Percentiles rank a stretch among this genome's conserved stretches.
These are phyloP conservation scores for Trachelus tabidus DNA, from an alignment of 2,888 invertebrate genomes.

Conservation along the genomic window DNA sequence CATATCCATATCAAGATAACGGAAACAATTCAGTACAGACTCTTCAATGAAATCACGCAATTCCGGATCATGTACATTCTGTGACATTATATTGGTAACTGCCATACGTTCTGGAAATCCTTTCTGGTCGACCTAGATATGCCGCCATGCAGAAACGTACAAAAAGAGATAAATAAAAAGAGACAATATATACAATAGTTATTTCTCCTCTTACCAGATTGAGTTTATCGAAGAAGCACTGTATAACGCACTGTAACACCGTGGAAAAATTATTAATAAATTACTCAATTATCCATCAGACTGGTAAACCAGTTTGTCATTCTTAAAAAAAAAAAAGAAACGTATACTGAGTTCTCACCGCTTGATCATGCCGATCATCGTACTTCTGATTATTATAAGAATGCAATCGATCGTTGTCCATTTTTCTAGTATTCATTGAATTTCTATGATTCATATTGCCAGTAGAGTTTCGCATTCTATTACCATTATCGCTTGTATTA, in stretches of 20 bases:
- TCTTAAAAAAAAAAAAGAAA: conserved; percentile 1
- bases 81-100: conserved; percentile 72
- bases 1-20: conserved; percentile 66
- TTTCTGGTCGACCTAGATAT: conserved; percentile 69
- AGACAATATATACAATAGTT: background rate
- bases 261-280: background rate
- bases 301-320: background rate
- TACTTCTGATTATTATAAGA: conserved; percentile 3
- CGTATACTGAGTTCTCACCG: conserved; percentile 28
- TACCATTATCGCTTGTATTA: conserved; percentile 18
- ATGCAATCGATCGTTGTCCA: background rate
- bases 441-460: background rate
- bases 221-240: conserved; percentile 78
- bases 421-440: background rate
- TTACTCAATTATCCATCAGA: background rate
- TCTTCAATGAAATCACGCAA: conserved; percentile 77
- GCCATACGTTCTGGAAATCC: conserved; percentile 76
- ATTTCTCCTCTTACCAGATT: conserved; percentile 71
- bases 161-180: background rate
- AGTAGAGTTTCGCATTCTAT: conserved; percentile 19
- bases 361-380: conserved; percentile 32
- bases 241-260: conserved; percentile 69
- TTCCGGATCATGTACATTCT: conserved; percentile 74
- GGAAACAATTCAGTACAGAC: conserved; percentile 79
- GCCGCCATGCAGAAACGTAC: conserved; percentile 37